Conservation (phyloP, 2,888 invertebrate genomes). For the Matsumyia berberina region DNA sequence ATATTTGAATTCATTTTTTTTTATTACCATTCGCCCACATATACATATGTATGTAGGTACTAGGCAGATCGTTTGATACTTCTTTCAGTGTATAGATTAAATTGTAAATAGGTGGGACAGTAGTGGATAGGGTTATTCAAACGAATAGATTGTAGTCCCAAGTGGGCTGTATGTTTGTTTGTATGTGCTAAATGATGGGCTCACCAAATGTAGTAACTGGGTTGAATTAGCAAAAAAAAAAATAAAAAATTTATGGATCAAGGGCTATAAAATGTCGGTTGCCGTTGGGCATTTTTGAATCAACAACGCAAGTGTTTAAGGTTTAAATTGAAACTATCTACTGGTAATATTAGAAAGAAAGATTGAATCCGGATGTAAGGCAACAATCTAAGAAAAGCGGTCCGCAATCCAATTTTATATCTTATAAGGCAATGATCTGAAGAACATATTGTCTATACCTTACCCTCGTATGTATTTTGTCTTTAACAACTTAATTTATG, state of each 20-base stretch:
- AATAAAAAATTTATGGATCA: neutral
- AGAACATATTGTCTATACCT: too few relatives aligned
- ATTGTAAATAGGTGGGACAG: conserved; percentile 44
- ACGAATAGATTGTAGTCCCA: conserved; percentile 19
- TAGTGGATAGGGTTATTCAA: conserved; percentile 46
- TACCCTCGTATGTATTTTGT: too few relatives aligned
- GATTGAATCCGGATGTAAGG: too few relatives aligned
- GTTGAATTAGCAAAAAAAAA: neutral
- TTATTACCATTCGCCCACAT: conserved; percentile 56
- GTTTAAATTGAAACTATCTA: too few relatives aligned
- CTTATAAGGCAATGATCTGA: too few relatives aligned
- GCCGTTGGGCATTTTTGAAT: too few relatives aligned
- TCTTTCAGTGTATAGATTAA: conserved; percentile 46
- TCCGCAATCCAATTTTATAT: too few relatives aligned
- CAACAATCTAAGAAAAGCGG: too few relatives aligned
- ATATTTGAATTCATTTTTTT: conserved; percentile 41
- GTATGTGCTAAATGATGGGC: neutral
- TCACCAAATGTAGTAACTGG: neutral
- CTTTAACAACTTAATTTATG: too few relatives aligned
- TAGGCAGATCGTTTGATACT: conserved; percentile 65
- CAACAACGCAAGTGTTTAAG: too few relatives aligned
- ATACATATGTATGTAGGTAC: conserved; percentile 49
- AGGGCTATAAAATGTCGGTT: neutral
- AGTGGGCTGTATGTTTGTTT: neutral
- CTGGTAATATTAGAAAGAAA: too few relatives aligned